These are phyloP conservation scores for Xestoiulus laeticollis DNA, from an alignment of 2,888 invertebrate genomes.

Conservation along the genomic window DNA sequence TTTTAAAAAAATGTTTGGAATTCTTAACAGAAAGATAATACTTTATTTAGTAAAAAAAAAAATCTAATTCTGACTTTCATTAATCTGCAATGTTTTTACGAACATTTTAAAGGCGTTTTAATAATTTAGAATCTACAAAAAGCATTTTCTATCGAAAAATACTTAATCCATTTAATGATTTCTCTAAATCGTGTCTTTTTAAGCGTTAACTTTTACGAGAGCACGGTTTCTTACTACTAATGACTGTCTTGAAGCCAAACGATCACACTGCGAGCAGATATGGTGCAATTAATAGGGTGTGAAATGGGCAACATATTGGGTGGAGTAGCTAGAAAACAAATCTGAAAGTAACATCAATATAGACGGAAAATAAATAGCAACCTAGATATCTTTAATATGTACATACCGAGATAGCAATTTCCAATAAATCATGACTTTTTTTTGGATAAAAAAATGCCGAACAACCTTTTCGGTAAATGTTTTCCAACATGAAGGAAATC, in stretches of 20 bases:
- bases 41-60: no score
- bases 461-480: slow-evolving; percentile 21
- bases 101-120: no score
- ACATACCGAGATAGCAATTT: background rate
- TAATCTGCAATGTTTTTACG: no score
- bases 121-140: no score
- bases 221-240: background rate
- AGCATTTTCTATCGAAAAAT: no score
- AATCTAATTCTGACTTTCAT: no score
- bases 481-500: slow-evolving; percentile 35
- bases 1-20: no score
- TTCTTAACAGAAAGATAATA: no score
- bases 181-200: background rate
- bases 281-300: slow-evolving; percentile 28
- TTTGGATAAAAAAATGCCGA: background rate
- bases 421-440: slow-evolving; percentile 25
- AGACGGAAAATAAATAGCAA: slow-evolving; percentile 40
- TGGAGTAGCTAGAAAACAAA: slow-evolving; percentile 41
- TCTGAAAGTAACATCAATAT: slow-evolving; percentile 11
- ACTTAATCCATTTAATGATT: background rate
- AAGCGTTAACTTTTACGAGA: background rate
- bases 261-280: background rate
- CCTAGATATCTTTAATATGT: slow-evolving; percentile 39
- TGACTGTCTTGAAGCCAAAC: background rate
- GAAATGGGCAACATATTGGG: slow-evolving; percentile 28